Conservation (phyloP, 2,888 invertebrate genomes). For the Tiliacea aurago region DNA sequence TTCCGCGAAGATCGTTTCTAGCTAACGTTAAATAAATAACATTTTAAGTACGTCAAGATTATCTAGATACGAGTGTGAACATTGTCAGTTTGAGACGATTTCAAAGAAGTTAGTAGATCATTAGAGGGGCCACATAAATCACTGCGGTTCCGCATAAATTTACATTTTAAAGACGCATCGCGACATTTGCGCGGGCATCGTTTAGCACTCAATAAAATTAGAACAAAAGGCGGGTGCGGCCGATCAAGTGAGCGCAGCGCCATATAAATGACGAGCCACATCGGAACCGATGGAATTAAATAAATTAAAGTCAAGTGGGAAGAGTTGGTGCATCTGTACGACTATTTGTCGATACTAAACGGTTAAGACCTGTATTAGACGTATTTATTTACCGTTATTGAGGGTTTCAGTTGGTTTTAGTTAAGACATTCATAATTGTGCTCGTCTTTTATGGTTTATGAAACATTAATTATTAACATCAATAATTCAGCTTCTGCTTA, state of each 20-base stretch:
- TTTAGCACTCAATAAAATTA: constrained; percentile 83
- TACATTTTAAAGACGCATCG: constrained; percentile 79
- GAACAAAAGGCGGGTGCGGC: constrained; percentile 77
- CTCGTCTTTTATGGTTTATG: constrained; percentile 7
- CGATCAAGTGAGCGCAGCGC: constrained; percentile 66
- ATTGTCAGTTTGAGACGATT: constrained; percentile 70
- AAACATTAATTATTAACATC: constrained; percentile 23
- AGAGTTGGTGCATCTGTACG: constrained; percentile 38
- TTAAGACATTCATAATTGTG: constrained; percentile 11
- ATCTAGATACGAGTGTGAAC: constrained; percentile 66
- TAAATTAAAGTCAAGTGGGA: constrained; percentile 54
- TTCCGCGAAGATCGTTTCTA: constrained; percentile 56
- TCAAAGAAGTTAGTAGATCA: constrained; percentile 79
- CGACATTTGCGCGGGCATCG: constrained; percentile 71
- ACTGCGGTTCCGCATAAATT: constrained; percentile 83
- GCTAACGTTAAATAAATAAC: constrained; percentile 64
- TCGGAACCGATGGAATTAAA: constrained; percentile 59
- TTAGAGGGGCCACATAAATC: constrained; percentile 80
- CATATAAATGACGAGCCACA: constrained; percentile 63
- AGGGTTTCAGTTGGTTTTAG: constrained; percentile 13
- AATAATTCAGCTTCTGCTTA: constrained; percentile 33
- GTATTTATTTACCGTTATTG: constrained; percentile 24
- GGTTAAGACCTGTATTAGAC: constrained; percentile 1
- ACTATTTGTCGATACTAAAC: constrained; percentile 50
- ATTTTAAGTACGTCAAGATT: constrained; percentile 65